Base-by-base conservation (phyloP, 2,888 invertebrate species). In the Sarcophaga variegata region DNA sequence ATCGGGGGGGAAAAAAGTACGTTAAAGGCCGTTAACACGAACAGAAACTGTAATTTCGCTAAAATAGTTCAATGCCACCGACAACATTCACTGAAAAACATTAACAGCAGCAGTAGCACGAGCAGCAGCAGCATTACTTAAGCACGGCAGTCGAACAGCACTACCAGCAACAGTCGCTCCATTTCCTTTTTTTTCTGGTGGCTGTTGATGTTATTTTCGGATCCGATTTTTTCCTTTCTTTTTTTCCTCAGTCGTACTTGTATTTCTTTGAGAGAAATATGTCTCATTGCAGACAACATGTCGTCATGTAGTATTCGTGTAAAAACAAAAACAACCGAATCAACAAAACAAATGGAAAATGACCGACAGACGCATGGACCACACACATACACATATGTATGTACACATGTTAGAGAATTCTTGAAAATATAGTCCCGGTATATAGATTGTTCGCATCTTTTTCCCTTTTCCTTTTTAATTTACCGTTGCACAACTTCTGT, bases 51-150 rank as follows among this genome's bases (percentile, higher is more conserved):
- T 81, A 83, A 86, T 78, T 86, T 86, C 67, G 77, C 74, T 86
- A 81, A 80, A 37, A 86, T 83, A 83, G 86, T 86, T 86, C 83
- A 86, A 83, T 86, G 86, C 83, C 86, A 86, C 49, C 83, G 74
- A 77, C 80, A 76, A 69, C 75, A 79, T 82, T 79, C 17, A 81
- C 54, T 54, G 67, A 47, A 83, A 72, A 37, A 71, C 37, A 54
- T 54, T 14, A 54, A 54, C 54, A 54, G 54, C 54, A 54, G 54
- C 14, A 49, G 11, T 49, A 14, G 12, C 49, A 62, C 49, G 60
- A 83, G 22, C 37, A 80, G 59, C 37, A 37, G 14, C 54, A 54
- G 54, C 12, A 12, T 14, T 54, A 54, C 17, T 12, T 54, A 54
- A 54, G 1, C 49, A 49, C 49, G 14, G 14, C 14, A 49, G 49